Conservation (phyloP, 2,113 vertebrate species). For the Embiotoca jacksoni region DNA sequence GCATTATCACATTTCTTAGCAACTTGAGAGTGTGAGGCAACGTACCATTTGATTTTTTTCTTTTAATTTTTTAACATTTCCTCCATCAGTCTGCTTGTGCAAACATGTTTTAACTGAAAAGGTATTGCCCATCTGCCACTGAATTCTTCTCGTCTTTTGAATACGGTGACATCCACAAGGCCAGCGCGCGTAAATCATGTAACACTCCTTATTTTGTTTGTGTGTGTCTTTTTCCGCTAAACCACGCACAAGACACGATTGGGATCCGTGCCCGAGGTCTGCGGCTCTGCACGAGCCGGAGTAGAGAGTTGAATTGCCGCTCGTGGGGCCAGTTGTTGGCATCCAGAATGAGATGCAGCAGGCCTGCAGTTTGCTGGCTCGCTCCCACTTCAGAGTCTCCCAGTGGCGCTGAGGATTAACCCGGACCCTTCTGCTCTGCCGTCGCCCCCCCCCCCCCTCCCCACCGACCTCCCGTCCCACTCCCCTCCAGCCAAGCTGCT, state of each 20-base stretch:
- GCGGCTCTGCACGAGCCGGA: conserved; percentile 1
- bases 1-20: conserved; percentile 44
- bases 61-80: not conserved
- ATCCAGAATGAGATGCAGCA: conserved; percentile 25
- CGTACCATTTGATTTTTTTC: not conserved
- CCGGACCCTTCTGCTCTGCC: conserved; percentile 28
- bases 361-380: conserved; percentile 37
- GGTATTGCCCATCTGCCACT: not conserved
- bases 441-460: not conserved
- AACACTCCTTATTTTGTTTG: not conserved
- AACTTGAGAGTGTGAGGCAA: conserved; percentile 33
- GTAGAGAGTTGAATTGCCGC: conserved; percentile 22
- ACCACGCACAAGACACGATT: conserved; percentile 6
- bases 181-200: not conserved
- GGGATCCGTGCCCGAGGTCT: conserved; percentile 20
- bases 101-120: conserved; percentile 30
- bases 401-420: conserved; percentile 48
- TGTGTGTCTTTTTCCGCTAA: not conserved
- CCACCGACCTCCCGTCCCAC: too few relatives aligned
- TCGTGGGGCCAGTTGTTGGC: conserved; percentile 38
- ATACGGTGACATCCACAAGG: not conserved
- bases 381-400: conserved; percentile 31
- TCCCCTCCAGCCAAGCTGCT: conserved; percentile 8
- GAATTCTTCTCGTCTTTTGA: conserved; percentile 38
- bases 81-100: not conserved